Base-by-base conservation (phyloP, 2,797 vertebrate genomes). In the Lacerta bilineata region DNA sequence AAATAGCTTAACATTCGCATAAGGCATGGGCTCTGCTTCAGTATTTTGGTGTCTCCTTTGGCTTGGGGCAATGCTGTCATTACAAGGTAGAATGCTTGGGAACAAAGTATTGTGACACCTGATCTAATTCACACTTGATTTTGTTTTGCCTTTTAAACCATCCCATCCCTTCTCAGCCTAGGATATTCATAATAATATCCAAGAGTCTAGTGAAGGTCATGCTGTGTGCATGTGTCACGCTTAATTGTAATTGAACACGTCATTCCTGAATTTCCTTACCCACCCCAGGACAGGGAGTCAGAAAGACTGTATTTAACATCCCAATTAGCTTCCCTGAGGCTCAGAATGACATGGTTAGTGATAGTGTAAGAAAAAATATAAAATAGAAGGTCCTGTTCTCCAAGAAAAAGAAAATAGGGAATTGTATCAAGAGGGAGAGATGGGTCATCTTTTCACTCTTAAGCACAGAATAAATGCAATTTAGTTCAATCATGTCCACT, bases 191-290 rank as follows among this genome's bases (percentile, higher is more conserved):
- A 86, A 88, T 91, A 85, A 2, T 36, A 78, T 91, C 77, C 89
- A 78, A 88, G 66, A 81, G 80, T 50, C 50, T 79, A 46, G 80
- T 27, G 89, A 80, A 93, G 89, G 91, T 94, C 87, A 36, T 84
- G 88, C 75, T 94, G 74, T n/a, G 9, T 85, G 89, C 80, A 8
- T 39, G 8, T 87, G 85, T 95, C 92, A 92, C 39, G 25, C 80
- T 84, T 90, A 89, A 94, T 91, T 93, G 88, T 80, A 93, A 92
- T 92, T 68, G 83, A 82, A 89, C 1, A 89, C 36, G 88, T 93
- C 86, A 69, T 81, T 88, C 88, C 78, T 29, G 77, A 79, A 79
- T 89, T 87, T 79, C 84, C 89, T 93, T 93, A 72, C 36, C 39
- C 90, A 2, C 89, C 77, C 83, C 8, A 91, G 87, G 90, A 90